A percentile compares a stretch with the other conserved stretches of the same genome.
These are phyloP conservation scores for Aplysina aerophoba DNA, from an alignment of 37 sponge, comb jelly and placozoan species.

Conservation along the genomic window DNA sequence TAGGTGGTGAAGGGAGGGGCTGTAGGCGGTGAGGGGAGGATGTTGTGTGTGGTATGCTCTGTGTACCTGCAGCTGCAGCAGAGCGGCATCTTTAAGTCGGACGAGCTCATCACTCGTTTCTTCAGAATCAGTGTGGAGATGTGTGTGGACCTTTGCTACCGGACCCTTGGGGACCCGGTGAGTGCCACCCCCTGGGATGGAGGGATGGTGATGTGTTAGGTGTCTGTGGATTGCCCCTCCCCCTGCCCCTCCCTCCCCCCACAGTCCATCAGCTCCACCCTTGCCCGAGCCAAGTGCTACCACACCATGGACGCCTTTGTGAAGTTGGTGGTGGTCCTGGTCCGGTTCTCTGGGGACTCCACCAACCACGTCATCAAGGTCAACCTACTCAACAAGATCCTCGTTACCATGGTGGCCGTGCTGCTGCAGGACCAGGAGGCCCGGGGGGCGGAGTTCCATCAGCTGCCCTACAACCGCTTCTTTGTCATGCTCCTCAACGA, in stretches of 20 bases:
- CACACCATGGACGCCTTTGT: constrained; percentile 99
- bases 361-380: constrained; percentile 85
- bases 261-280: constrained; percentile 65
- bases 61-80: constrained; percentile 78
- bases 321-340: constrained; percentile 92
- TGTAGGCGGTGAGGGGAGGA: no score
- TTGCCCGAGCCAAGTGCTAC: constrained; percentile 95
- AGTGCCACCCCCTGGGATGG: not conserved
- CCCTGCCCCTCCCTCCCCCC: not conserved
- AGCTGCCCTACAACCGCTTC: constrained; percentile 97
- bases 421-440: constrained; percentile 96
- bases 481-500: constrained; percentile 97
- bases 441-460: constrained; percentile 87
- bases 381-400: constrained; percentile 93
- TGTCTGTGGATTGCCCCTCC: not conserved
- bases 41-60: not conserved
- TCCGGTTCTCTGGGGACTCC: constrained; percentile 88
- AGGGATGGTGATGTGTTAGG: not conserved
- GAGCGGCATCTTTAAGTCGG: constrained; percentile 93
- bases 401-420: constrained; percentile 76
- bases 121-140: constrained; percentile 96
- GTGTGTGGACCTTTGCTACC: constrained; percentile 97
- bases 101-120: constrained; percentile 93
- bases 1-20: no score
- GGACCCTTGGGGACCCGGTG: constrained; percentile 86